Evolutionary conservation across 2,113 vertebrate species (phyloP), one percentile per base, ranked within the genome.

Genomic region (Galeopterus variegatus): DNA sequence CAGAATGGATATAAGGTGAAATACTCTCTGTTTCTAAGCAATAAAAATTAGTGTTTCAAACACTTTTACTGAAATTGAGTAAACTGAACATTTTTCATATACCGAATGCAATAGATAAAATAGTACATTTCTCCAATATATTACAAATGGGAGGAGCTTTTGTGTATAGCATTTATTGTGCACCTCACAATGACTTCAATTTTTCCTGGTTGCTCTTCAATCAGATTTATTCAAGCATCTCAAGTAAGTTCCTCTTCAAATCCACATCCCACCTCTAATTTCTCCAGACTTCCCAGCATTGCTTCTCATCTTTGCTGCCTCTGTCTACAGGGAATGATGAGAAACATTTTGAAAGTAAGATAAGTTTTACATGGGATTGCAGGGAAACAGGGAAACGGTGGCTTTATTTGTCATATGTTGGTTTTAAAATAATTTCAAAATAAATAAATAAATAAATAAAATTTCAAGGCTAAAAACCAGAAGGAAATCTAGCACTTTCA

Each of bases 401-500:
- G 26, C 36, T 84, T 95, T 60, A 75, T 62, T 83, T 65, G 21
- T 19, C 28, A 60, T 70, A 73, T 83, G 6, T 60, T 88, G 11
- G 10, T 54, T 70, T 84, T 80, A 48, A 96, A 96, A 54, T 70
- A 65, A 81, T 96, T 85, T 93, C 84, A 96, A 15, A 41, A 41
- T 41, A 41, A 41, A 41, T 41, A 41, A 41, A 41, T 41, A 41
- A 41, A 41, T 41, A 41, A 41, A 41, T 41, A 41, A 41, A 41
- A 41, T 41, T 41, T 93, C 84, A 96, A 15, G 31, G 8, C n/a
- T 88, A 12, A 21, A 92, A 92, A 90, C 45, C 48, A 92, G 69
- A 96, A 95, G 52, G 72, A 93, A 94, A 93, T 79, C 13, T 58
- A 64, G 28, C 31, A 93, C 50, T 95, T 88, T 91, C 23, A 91